phyloP scores from a whole-genome alignment of 1,140 invertebrate species.

The Mercenaria mercenaria region DNA sequence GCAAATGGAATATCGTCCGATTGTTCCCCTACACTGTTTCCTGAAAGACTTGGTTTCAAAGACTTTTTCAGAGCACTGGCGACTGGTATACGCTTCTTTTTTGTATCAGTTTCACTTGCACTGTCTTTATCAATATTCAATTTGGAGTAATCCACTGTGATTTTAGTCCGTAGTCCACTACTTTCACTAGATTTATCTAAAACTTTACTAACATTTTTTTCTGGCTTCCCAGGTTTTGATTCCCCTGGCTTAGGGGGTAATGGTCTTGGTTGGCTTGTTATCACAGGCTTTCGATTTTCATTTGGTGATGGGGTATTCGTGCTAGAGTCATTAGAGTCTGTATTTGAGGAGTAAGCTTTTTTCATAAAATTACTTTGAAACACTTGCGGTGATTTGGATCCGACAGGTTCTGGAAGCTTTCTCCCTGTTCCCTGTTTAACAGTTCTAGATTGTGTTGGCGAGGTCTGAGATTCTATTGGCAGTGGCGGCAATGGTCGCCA shows the following conservation, averaged over 20 bases:
- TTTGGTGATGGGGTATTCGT: not conserved
- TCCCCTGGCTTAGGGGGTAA: conserved; percentile 44
- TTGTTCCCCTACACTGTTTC: conserved; percentile 66
- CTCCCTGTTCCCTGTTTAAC: conserved; percentile 61
- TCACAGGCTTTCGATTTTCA: conserved; percentile 12
- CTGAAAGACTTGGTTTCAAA: conserved; percentile 56
- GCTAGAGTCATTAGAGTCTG: conserved; percentile 38
- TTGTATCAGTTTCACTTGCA: conserved; percentile 66
- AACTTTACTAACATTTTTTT: not conserved
- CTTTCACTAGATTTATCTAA: not conserved
- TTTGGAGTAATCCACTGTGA: conserved; percentile 72
- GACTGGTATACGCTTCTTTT: conserved; percentile 65
- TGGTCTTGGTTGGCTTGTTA: conserved; percentile 62
- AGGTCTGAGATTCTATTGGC: conserved; percentile 52
- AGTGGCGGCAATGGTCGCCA: conserved; percentile 63
- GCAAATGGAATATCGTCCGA: conserved; percentile 83
- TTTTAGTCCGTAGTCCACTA: conserved; percentile 62
- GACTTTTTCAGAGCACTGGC: conserved; percentile 48
- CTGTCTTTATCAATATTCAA: conserved; percentile 69
- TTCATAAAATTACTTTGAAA: conserved; percentile 78
- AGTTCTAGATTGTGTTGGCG: conserved; percentile 56
- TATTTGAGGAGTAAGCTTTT: conserved; percentile 57
- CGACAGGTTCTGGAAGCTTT: conserved; percentile 70
- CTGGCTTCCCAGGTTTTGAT: not conserved
- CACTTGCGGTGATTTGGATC: conserved; percentile 64